Evolutionary conservation across 2,113 vertebrate genomes (phyloP), one percentile per base, ranked within the genome.

Genomic region (Amphiprion percula): DNA sequence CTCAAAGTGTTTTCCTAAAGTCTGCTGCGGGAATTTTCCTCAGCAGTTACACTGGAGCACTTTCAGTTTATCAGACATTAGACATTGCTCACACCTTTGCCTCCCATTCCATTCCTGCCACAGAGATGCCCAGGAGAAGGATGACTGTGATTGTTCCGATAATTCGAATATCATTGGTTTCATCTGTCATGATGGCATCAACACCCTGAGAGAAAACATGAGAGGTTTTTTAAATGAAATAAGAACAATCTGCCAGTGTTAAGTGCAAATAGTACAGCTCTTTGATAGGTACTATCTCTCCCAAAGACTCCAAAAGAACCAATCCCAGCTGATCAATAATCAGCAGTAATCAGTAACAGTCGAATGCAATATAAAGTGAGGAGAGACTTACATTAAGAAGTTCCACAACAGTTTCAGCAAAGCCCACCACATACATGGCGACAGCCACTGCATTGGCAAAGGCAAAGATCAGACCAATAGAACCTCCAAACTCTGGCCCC

Each of bases 51-150:
- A 37, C 6, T 21, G 16, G 41, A 15, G 14, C 41, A 44, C 11
- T 15, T 15, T 44, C 11, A 16, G 12, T 19, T 28, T 41, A 54
- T 41, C 19, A 58, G 21, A 41, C 14, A 67, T 0, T 2, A 0
- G 39, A 68, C 3, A 14, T 10, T 7, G 52, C 10, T 70, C 65
- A 16, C 93, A 99, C 98, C 94, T 99, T 99, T 65, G 98, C 96
- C 92, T 99, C 98, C 98, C 98, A 99, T 62, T 99, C 98, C 98
- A 99, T 99, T 80, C 98, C 98, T 44, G 98, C 98, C 58, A 99
- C 95, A 0, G 98, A 99, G 90, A 99, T 99, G 3, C 97, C 98
- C 54, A 99, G 88, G 8, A 99, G 94, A 26, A 98, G 55, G 39
- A 99, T 96, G 2, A 99, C 94, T 0, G 98, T 99, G 82, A 99